Base-by-base conservation (phyloP, 2,888 invertebrate species). In the Drosophila siamana region DNA sequence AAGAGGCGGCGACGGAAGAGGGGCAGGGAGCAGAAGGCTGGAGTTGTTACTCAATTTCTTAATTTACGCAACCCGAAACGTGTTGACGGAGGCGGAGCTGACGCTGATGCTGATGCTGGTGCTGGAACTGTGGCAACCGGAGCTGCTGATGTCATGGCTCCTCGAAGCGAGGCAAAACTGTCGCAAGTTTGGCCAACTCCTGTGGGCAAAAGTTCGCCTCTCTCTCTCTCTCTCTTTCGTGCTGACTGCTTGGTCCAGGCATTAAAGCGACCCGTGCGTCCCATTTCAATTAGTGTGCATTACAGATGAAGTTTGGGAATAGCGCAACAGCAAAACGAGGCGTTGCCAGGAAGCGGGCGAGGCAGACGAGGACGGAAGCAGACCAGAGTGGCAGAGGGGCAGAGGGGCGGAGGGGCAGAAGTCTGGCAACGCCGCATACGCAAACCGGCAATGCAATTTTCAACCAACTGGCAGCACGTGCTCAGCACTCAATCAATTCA, bases 241-340 rank as follows among this genome's bases (percentile, higher is more conserved):
- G 2, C 24, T n/a, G 8, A 24, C 8, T 3, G n/a, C 7, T 26
- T 9, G 62, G 81, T 55, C 85, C 68, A 74, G 65, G 88, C 83
- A 88, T 83, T 83, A 87, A 87, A 83, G 70, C 83, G 77, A 72
- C 77, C 80, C 83, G 71, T 76, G 72, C 74, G 81, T 85, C 87
- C 85, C 88, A 84, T 85, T 85, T 85, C 88, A 85, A 85, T 85
- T 85, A 85, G 85, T 85, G 81, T 88, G 87, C 84, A 84, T 84
- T 84, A 84, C 83, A 84, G 88, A 84, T 88, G 88, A 84, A 84
- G 83, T 88, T 88, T 88, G 83, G 83, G 83, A 84, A 84, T 84
- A 83, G 70, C 83, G 65, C 63, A 66, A 56, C 30, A 59, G 43
- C 40, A 6, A 33, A 47, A 43, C n/a, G 5, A 0, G 11, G 36